Conservation (phyloP, 1,140 invertebrate genomes). For the Drosophila simulans region DNA sequence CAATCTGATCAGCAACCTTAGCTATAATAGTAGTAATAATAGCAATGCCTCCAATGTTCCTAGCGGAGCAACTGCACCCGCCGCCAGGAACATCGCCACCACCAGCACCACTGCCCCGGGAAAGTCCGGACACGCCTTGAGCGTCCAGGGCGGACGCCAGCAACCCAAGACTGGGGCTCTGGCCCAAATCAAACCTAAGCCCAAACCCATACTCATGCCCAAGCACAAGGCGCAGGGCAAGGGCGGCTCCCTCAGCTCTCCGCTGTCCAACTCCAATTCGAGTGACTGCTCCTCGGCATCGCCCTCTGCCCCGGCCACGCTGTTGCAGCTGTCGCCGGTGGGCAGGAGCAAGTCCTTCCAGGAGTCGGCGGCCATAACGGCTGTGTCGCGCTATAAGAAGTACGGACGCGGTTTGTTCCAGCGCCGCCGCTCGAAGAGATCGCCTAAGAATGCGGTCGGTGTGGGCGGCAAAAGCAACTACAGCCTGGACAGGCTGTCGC, state of each 20-base stretch:
- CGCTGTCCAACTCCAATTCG: constrained; percentile 64
- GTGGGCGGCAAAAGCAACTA: constrained; percentile 67
- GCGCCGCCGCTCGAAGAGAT: constrained; percentile 71
- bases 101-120: constrained; percentile 32
- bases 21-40: constrained; percentile 85
- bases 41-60: constrained; percentile 73
- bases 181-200: constrained; percentile 63
- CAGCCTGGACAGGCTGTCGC: constrained; percentile 73
- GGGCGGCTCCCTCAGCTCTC: constrained; percentile 70
- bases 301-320: constrained; percentile 46
- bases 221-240: constrained; percentile 59
- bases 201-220: constrained; percentile 73
- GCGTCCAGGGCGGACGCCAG: constrained; percentile 49
- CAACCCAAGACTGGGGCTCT: constrained; percentile 72
- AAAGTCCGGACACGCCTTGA: constrained; percentile 53
- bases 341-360: constrained; percentile 83
- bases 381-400: constrained; percentile 63
- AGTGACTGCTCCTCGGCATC: constrained; percentile 78
- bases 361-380: constrained; percentile 64
- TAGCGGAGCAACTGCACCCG: constrained; percentile 23
- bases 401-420: constrained; percentile 75
- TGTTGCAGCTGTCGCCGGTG: constrained; percentile 62
- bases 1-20: constrained; percentile 83
- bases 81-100: constrained; percentile 2
- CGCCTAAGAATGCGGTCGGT: constrained; percentile 40